Evolutionary conservation across 2,113 vertebrate genomes (phyloP), one percentile per base, ranked within the genome.

Genomic region (Pelecanoides urinatrix): DNA sequence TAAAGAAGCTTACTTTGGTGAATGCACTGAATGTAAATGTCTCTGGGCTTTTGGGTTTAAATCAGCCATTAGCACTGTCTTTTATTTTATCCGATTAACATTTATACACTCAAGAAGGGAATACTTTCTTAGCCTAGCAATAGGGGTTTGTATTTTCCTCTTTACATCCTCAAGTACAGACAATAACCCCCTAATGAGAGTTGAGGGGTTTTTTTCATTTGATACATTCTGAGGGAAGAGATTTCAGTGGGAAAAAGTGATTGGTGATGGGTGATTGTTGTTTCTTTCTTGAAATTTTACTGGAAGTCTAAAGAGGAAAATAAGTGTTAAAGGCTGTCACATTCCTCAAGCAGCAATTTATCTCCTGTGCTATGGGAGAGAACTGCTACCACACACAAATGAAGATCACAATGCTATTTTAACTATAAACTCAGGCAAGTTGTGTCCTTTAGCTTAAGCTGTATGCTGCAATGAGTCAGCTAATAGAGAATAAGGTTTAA

Each of bases 1-100:
- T 12, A 79, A n/a, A 87, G 67, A 38, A 38, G 56, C 20, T 78
- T 32, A 25, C 62, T 17, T 86, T 32, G 32, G 30, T 89, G 63
- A 85, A 68, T 36, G 23, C 5, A 9, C 7, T n/a, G 87, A 88
- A 82, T 90, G 75, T 74, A 90, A 94, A 88, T 74, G 29, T 86
- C 50, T 86, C 82, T 74, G 82, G 50, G 38, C n/a, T 79, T 95
- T 90, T n/a, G 45, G 85, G 71, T 92, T 94, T 83, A 86, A 92
- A 70, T 66, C 85, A 73, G 45, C 71, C 71, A 86, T 83, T 86
- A 77, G 32, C 20, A 26, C 52, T 76, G 58, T 62, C 53, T 92
- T 94, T 96, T 86, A 79, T 95, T 91, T 90, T 86, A 86, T 72
- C 77, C 1, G 1, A 56, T 92, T 76, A 90, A 73, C 71, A 93